phyloP scores from a whole-genome alignment of 2,113 vertebrate species.

The Paracanthobrama guichenoti region DNA sequence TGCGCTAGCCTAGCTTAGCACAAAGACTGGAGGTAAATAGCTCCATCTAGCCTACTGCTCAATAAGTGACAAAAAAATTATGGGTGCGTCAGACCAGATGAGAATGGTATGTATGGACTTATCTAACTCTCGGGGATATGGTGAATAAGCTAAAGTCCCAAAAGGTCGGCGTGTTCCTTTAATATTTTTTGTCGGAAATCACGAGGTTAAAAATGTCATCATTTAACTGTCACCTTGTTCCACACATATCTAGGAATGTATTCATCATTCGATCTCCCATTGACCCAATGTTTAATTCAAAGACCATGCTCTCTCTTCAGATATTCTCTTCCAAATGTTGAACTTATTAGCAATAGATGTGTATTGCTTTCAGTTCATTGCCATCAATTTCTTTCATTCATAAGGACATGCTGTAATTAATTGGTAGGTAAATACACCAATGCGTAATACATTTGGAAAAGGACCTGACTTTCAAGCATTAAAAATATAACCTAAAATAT shows the following conservation, averaged over 20 bases:
- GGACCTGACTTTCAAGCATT: slow-evolving; percentile 14
- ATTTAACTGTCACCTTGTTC: slow-evolving; percentile 60
- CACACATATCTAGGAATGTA: background rate
- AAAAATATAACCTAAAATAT: background rate
- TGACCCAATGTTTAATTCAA: slow-evolving; percentile 4
- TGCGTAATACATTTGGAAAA: background rate
- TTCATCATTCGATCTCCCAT: background rate
- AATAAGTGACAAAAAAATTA: too few species aligned
- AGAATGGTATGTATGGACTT: too few species aligned
- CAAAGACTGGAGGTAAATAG: too few species aligned
- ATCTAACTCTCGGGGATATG: too few species aligned
- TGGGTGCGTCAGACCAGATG: too few species aligned
- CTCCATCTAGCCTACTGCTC: too few species aligned
- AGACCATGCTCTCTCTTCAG: slow-evolving; percentile 2
- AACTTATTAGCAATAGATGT: background rate
- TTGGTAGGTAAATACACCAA: background rate
- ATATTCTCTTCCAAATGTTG: slow-evolving; percentile 1
- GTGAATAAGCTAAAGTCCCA: too few species aligned
- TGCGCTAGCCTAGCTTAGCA: too few species aligned
- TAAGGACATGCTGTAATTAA: slow-evolving; percentile 15
- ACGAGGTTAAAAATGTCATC: slow-evolving; percentile 36
- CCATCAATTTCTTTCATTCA: background rate
- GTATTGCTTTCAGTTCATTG: background rate
- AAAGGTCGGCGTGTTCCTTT: too few species aligned
- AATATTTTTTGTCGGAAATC: slow-evolving; percentile 63